Base-by-base conservation (phyloP, 2,888 invertebrate species). In the Cinara cedri region DNA sequence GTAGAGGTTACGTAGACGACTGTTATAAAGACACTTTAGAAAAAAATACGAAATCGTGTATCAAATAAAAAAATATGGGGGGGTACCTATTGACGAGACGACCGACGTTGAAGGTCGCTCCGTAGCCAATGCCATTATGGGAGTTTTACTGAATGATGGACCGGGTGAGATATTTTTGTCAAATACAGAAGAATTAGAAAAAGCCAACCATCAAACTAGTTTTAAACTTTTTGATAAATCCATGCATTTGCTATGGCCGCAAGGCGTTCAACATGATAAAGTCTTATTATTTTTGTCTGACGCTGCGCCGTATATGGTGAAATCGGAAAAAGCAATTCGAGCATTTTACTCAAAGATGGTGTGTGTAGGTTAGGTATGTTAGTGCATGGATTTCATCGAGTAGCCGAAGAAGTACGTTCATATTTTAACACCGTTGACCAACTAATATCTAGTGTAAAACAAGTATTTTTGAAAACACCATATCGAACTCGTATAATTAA, bases 141-240 rank as follows among this genome's bases (percentile, higher is more conserved):
- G n/a, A n/a, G n/a, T n/a, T n/a, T n/a, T n/a, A n/a, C n/a, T n/a
- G n/a, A n/a, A n/a, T n/a, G n/a, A n/a, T n/a, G n/a, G n/a, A n/a
- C 54, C 54, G 54, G 54, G 54, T 54, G 19, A 54, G 26, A 3
- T 26, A 60, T 60, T 26, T 60, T 60, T 60, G 16, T 24, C 26
- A 60, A 24, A 60, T 60, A 26, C 60, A 60, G 60, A 60, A 60
- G 14, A 60, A n/a, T n/a, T n/a, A n/a, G n/a, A n/a, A n/a, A n/a
- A n/a, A n/a, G n/a, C n/a, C n/a, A n/a, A n/a, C n/a, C 42, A 54
- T 54, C 14, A 3, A 14, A 49, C 14, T 49, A 49, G 9, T 49
- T 4, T 3, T 14, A 49, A 14, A 49, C 13, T 49, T 13, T 57
- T 60, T 26, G 26, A 60, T 26, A 60, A 60, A 26, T 26, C 60